A percentile compares a stretch with the other conserved stretches of the same genome.
Evolutionary conservation across 2,113 vertebrate species (phyloP).

Genomic region (Speoplatyrhinus poulsoni): DNA sequence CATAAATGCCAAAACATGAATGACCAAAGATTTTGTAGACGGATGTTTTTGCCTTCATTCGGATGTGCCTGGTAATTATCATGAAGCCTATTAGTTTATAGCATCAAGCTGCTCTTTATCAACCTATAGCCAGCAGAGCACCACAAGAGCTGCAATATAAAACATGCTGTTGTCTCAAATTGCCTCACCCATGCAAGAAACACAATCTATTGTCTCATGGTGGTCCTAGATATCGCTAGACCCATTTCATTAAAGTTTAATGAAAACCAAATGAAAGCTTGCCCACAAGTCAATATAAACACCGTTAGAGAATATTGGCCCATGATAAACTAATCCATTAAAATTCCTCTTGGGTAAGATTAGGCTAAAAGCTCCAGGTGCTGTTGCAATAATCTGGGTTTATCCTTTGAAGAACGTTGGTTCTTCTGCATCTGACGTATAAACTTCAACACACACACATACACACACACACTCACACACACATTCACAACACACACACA

Average conservation of each 20-base stretch:
- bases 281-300: background rate
- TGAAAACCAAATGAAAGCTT: no score
- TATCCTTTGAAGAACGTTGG: constrained; percentile 12
- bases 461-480: background rate
- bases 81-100: constrained; percentile 14
- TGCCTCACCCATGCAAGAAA: no score
- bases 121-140: no score
- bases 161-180: no score
- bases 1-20: background rate
- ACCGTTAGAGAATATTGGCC: background rate
- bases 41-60: constrained; percentile 21
- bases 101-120: constrained; percentile 22
- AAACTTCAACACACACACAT: background rate
- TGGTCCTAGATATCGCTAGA: no score
- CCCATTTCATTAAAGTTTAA: no score
- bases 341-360: background rate
- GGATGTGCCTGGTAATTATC: constrained; percentile 9
- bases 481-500: background rate
- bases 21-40: no score
- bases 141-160: no score
- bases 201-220: no score
- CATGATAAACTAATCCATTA: background rate
- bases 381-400: background rate
- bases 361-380: background rate
- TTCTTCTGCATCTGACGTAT: background rate